A percentile compares a stretch with the other conserved stretches of the same genome.
phyloP scores from a whole-genome alignment of 2,888 invertebrate genomes.

The Griposia aprilina region DNA sequence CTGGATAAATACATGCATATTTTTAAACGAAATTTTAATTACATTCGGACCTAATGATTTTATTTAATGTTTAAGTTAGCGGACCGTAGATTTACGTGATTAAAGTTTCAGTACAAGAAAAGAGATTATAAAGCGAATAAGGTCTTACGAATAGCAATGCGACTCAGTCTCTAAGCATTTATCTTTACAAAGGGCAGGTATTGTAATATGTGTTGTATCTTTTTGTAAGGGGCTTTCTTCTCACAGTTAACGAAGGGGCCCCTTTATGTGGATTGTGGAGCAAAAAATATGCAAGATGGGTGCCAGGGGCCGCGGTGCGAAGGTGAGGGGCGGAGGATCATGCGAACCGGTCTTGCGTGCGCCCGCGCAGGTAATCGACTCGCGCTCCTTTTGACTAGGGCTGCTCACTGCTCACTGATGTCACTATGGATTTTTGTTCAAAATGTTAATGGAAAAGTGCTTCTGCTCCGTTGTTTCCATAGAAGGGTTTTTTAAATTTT shows the following conservation, averaged over 20 bases:
- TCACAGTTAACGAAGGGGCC: slow-evolving; percentile 71
- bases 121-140: slow-evolving; percentile 23
- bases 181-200: slow-evolving; percentile 39
- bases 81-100: slow-evolving; percentile 6
- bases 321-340: slow-evolving; percentile 75
- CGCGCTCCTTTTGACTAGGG: slow-evolving; percentile 67
- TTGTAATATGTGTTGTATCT: slow-evolving; percentile 49
- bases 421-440: neutral
- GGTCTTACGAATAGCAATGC: slow-evolving; percentile 22
- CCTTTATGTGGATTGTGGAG: slow-evolving; percentile 76
- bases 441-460: neutral
- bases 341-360: slow-evolving; percentile 86
- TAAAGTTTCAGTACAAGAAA: slow-evolving; percentile 14
- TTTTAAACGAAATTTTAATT: slow-evolving; percentile 49
- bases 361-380: slow-evolving; percentile 89
- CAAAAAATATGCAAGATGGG: slow-evolving; percentile 86
- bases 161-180: slow-evolving; percentile 30
- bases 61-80: slow-evolving; percentile 23
- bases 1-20: slow-evolving; percentile 39
- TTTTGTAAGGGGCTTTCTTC: slow-evolving; percentile 58
- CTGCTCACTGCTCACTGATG: slow-evolving; percentile 40
- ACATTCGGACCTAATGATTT: slow-evolving; percentile 9
- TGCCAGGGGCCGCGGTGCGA: slow-evolving; percentile 70
- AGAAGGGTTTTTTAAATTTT: neutral
- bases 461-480: slow-evolving; percentile 14